Conservation (phyloP, 2,888 invertebrate species). For the Onchidella celtica region DNA sequence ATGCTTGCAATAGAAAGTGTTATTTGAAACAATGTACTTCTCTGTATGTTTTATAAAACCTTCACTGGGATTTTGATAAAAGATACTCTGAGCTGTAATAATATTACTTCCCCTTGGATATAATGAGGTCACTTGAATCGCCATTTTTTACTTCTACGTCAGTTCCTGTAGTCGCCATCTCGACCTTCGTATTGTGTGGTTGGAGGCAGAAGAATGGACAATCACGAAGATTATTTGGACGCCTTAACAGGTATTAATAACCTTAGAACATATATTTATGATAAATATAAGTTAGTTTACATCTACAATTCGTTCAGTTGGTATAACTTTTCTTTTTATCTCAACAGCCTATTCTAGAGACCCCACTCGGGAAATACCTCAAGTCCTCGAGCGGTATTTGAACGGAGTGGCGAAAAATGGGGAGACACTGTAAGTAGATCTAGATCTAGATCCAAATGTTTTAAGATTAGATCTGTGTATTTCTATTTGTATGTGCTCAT, state of each 20-base stretch:
- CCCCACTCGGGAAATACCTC: conserved; percentile 90
- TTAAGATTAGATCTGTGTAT: no score
- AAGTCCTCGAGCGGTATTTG: conserved; percentile 93
- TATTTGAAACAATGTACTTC: no score
- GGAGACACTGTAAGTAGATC: conserved; percentile 86
- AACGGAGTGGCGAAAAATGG: conserved; percentile 95
- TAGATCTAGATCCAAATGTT: no score
- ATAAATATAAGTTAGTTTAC: not conserved
- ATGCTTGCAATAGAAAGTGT: no score
- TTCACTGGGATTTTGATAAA: no score
- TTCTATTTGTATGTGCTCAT: no score
- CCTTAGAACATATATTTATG: conserved; percentile 44
- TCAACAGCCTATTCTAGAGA: conserved; percentile 83
- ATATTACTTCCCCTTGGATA: not conserved
- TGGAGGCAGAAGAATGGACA: conserved; percentile 67
- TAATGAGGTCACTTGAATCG: not conserved
- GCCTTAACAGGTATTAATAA: conserved; percentile 73
- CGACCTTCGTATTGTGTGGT: conserved; percentile 61
- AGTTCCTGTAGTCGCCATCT: conserved; percentile 65
- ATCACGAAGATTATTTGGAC: conserved; percentile 73
- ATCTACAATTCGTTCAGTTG: not conserved
- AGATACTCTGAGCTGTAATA: no score
- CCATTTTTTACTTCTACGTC: conserved; percentile 52
- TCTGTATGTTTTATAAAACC: no score
- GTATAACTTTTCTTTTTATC: conserved; percentile 1